These are phyloP conservation scores for Nettapus auritus DNA, from an alignment of 2,113 vertebrate species.

Conservation along the genomic window DNA sequence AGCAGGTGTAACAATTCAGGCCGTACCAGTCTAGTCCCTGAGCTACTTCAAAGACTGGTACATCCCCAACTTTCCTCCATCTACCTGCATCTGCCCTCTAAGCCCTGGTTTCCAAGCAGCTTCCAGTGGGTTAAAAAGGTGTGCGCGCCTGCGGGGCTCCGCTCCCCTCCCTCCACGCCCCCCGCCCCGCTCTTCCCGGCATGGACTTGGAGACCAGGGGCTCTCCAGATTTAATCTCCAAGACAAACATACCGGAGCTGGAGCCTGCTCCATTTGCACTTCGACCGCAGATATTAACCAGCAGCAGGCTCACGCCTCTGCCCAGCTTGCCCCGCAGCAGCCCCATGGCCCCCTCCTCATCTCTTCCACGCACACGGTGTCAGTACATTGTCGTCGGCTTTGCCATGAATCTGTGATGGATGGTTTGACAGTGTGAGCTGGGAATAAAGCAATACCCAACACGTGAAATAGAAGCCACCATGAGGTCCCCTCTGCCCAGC, in stretches of 20 bases:
- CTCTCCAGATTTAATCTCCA: conserved; percentile 71
- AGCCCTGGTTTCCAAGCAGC: background rate
- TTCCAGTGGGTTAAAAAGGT: conserved; percentile 49
- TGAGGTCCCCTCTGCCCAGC: background rate
- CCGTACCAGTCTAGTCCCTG: background rate
- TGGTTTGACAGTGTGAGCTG: background rate
- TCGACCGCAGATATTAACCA: conserved; percentile 45
- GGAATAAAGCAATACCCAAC: conserved; percentile 9
- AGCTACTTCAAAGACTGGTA: fast-evolving
- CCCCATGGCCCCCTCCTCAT: background rate
- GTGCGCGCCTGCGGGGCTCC: background rate
- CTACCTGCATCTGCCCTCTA: background rate
- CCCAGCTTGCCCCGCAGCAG: background rate
- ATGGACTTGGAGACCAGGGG: background rate
- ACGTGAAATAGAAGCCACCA: background rate
- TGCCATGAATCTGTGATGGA: background rate
- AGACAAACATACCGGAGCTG: conserved; percentile 69
- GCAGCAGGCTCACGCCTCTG: conserved; percentile 1
- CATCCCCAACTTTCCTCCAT: background rate
- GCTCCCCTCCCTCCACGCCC: background rate
- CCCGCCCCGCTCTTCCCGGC: conserved; percentile 5
- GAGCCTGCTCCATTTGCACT: conserved; percentile 42
- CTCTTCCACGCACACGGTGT: background rate
- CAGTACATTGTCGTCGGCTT: conserved; percentile 9
- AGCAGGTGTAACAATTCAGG: background rate